Evolutionary conservation across 2,888 invertebrate genomes (phyloP).

Genomic region (Apocheima hispidaria): DNA sequence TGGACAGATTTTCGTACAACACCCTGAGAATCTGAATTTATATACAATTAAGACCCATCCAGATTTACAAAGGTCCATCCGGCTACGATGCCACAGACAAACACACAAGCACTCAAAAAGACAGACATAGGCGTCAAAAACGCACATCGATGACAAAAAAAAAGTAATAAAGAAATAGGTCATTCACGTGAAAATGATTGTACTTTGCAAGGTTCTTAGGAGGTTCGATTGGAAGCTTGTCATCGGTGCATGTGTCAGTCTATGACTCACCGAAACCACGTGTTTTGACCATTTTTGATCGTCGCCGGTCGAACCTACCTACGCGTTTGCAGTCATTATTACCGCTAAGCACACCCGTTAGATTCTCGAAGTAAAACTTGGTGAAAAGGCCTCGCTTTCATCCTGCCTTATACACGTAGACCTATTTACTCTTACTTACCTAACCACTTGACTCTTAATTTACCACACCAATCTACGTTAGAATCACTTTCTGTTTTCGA

Average conservation of each 20-base stretch:
- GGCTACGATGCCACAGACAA: no score
- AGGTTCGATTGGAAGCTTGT: slow-evolving; percentile 28
- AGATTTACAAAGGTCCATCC: no score
- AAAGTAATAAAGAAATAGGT: slow-evolving; percentile 28
- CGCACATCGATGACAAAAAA: not conserved
- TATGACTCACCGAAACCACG: slow-evolving; percentile 39
- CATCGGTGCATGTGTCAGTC: slow-evolving; percentile 26
- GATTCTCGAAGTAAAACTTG: slow-evolving; percentile 9
- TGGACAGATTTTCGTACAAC: no score
- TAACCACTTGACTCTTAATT: slow-evolving; percentile 26
- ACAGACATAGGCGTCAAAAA: no score
- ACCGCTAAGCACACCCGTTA: slow-evolving; percentile 17
- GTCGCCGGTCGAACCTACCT: slow-evolving; percentile 21
- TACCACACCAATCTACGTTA: slow-evolving; percentile 32
- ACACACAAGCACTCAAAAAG: no score
- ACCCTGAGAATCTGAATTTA: no score
- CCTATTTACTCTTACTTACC: slow-evolving; percentile 19
- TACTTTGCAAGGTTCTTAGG: slow-evolving; percentile 31
- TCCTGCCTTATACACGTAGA: not conserved
- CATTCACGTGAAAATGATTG: slow-evolving; percentile 24
- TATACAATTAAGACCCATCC: no score
- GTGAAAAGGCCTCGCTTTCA: not conserved
- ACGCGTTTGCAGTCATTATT: slow-evolving; percentile 17
- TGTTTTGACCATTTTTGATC: slow-evolving; percentile 35
- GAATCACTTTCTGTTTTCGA: slow-evolving; percentile 37